phyloP scores from a whole-genome alignment of 1,140 invertebrate species.

The Danaus melanippus region DNA sequence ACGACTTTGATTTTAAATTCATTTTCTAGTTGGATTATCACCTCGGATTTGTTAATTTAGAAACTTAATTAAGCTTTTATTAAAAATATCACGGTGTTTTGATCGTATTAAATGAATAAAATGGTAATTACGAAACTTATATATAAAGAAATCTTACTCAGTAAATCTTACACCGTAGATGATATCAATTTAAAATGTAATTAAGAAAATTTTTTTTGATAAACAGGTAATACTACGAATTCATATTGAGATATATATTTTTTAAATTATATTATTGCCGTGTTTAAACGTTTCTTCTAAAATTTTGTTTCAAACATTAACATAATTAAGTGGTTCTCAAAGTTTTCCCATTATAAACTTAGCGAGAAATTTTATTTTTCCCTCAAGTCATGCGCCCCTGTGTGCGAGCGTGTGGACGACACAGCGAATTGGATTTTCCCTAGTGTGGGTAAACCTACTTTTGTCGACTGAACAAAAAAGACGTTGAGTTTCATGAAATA shows the following conservation, averaged over 20 bases:
- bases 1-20: slow-evolving; percentile 4
- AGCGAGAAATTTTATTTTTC: slow-evolving; percentile 73
- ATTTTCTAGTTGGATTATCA: slow-evolving; percentile 1
- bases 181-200: too few species aligned
- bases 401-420: slow-evolving; percentile 60
- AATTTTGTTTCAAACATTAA: slow-evolving; percentile 73
- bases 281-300: slow-evolving; percentile 69
- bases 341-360: slow-evolving; percentile 73
- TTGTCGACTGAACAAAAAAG: slow-evolving; percentile 62
- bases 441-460: slow-evolving; percentile 69
- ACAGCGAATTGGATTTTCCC: slow-evolving; percentile 65
- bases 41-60: too few species aligned
- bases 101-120: too few species aligned
- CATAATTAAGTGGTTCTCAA: slow-evolving; percentile 73
- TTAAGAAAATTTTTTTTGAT: too few species aligned
- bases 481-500: slow-evolving; percentile 43
- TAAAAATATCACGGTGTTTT: too few species aligned
- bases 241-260: slow-evolving; percentile 27
- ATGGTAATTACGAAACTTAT: not conserved
- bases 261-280: slow-evolving; percentile 61
- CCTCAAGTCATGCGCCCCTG: slow-evolving; percentile 63
- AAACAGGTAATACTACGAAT: slow-evolving; percentile 8
- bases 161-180: too few species aligned
- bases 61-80: too few species aligned
- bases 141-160: slow-evolving; percentile 2